Evolutionary conservation across 2,113 vertebrate genomes (phyloP).

Genomic region (Limanda limanda): DNA sequence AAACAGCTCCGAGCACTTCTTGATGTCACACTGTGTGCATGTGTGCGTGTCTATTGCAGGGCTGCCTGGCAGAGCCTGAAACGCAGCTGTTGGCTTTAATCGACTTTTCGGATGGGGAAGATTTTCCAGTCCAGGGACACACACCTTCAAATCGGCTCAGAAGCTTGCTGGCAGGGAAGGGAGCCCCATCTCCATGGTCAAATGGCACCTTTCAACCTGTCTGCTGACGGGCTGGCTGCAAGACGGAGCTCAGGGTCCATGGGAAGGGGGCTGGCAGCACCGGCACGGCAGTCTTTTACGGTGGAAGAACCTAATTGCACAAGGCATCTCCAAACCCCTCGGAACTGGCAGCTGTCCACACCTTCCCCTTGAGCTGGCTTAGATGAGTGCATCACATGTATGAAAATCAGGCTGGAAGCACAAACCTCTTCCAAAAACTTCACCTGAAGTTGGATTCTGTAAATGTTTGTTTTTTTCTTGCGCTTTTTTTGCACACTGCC

Average conservation of each 20-base stretch:
- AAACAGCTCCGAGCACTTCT: constrained; percentile 68
- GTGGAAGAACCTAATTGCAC: constrained; percentile 75
- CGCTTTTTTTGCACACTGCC: too few relatives aligned
- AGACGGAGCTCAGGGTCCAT: constrained; percentile 65
- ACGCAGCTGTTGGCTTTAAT: constrained; percentile 85
- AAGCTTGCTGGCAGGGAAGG: constrained; percentile 76
- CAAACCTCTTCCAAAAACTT: constrained; percentile 63
- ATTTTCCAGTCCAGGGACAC: constrained; percentile 79
- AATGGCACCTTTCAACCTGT: constrained; percentile 80
- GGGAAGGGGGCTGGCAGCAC: constrained; percentile 71
- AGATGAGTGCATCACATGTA: constrained; percentile 65
- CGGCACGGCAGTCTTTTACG: constrained; percentile 61
- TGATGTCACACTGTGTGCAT: constrained; percentile 67
- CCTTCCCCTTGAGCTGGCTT: constrained; percentile 70
- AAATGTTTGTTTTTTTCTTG: constrained; percentile 10
- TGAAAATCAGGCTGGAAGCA: constrained; percentile 69
- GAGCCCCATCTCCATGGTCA: constrained; percentile 73
- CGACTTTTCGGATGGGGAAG: constrained; percentile 81
- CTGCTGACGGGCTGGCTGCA: constrained; percentile 70
- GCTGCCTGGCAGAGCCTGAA: constrained; percentile 80
- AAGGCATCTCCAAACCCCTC: constrained; percentile 75
- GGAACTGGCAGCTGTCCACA: constrained; percentile 75
- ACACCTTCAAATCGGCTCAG: constrained; percentile 82
- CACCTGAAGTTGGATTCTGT: constrained; percentile 52
- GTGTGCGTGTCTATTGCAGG: constrained; percentile 52